Conservation (phyloP, 2,888 invertebrate genomes). For the Phania funesta region DNA sequence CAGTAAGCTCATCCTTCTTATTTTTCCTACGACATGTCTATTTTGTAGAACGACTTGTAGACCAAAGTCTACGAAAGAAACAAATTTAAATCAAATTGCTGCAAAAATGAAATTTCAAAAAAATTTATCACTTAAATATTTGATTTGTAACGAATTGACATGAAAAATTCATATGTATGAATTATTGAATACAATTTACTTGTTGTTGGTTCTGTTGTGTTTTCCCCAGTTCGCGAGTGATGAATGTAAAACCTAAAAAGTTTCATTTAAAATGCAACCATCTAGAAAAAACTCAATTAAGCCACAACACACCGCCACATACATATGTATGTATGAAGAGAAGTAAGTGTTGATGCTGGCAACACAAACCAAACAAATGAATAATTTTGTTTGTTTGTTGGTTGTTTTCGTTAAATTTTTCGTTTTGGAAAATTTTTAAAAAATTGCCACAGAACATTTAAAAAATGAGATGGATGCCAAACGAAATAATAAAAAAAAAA, state of each 20-base stretch:
- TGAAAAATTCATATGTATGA: slow-evolving; percentile 14
- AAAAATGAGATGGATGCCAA: slow-evolving; percentile 62
- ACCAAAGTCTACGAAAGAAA: no score
- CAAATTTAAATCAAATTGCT: no score
- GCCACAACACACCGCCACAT: slow-evolving; percentile 49
- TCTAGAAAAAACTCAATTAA: slow-evolving; percentile 77
- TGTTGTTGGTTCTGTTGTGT: background rate
- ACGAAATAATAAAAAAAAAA: slow-evolving; percentile 33
- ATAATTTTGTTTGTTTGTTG: slow-evolving; percentile 24
- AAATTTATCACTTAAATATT: background rate
- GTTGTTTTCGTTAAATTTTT: slow-evolving; percentile 21
- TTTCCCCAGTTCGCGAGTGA: slow-evolving; percentile 9
- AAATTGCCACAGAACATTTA: slow-evolving; percentile 43
- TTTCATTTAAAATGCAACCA: slow-evolving; percentile 76
- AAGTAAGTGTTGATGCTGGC: background rate
- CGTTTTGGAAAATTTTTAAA: slow-evolving; percentile 41
- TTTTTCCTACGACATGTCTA: no score
- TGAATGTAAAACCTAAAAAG: slow-evolving; percentile 49
- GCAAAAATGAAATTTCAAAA: background rate
- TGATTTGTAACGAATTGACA: slow-evolving; percentile 6
- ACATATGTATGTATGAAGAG: no score
- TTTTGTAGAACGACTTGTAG: no score
- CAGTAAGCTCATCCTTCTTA: no score
- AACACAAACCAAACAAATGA: slow-evolving; percentile 33
- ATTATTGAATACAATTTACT: background rate